Base-by-base conservation (phyloP, 2,113 vertebrate genomes). In the Hippocampus guttulatus region DNA sequence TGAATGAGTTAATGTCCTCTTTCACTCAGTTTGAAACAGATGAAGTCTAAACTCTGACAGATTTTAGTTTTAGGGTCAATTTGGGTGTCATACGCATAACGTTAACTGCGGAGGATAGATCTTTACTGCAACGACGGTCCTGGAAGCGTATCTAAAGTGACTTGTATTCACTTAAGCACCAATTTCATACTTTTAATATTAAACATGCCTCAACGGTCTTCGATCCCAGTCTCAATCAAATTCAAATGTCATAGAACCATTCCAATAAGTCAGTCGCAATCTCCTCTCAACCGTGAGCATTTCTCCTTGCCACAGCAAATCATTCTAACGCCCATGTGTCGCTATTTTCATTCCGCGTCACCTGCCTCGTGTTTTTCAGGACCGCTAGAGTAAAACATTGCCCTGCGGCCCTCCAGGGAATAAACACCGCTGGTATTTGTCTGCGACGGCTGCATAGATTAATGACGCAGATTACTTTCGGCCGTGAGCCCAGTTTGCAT, bases 401-500 rank as follows among this genome's bases (percentile, higher is more conserved):
- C 75, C 74, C 65, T 41, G 49, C 63, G 80, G 67, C 83, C 81
- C 84, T 83, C 74, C 74, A 72, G 84, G 85, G 90, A 47, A 84
- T 81, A 81, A 90, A 84, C 83, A 87, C 88, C 77, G 84, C 85
- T 81, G 73, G 78, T 80, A 83, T 88, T 85, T 86, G 84, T 89
- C 78, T 87, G 69, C 86, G 85, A 87, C 86, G 82, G 82, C 79
- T 72, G 81, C 84, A 90, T 86, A 83, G 86, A 90, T 89, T 87
- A 86, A 82, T 77, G 72, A 83, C 88, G 82, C 12, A 52, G 83
- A 83, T 89, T 84, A 83, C 66, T 75, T 67, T 82, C 78, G 80
- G 69, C 66, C 27, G 16, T 74, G 75, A 79, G 78, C 70, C 61
- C 72, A 72, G 87, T 91, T 89, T 88, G 80, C 82, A 89, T 90